Conservation (phyloP, 2,113 vertebrate species). For the Perognathus longimembris region DNA sequence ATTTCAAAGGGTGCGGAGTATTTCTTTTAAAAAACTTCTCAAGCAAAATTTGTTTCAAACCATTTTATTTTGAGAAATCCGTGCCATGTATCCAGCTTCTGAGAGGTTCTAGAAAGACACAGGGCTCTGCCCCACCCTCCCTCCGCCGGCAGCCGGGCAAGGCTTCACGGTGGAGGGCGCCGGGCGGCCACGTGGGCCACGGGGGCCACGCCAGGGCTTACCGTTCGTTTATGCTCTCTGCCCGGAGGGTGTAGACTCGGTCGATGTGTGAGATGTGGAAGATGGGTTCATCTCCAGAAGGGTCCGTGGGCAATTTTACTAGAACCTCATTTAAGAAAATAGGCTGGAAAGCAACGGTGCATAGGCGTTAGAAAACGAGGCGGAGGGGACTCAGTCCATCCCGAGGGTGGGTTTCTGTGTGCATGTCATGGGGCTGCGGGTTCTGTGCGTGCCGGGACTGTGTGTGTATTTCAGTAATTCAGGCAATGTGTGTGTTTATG, state of each 20-base stretch:
- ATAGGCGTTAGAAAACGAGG: background rate
- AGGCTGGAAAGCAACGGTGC: constrained; percentile 89
- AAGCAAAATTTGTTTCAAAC: constrained; percentile 22
- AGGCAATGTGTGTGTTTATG: no score
- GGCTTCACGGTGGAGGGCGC: accelerated
- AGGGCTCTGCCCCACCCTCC: accelerated
- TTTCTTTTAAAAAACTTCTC: background rate
- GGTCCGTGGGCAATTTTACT: constrained; percentile 98
- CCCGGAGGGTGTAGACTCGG: constrained; percentile 96
- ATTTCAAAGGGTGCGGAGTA: background rate
- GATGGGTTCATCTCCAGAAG: constrained; percentile 97
- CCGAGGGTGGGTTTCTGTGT: no score
- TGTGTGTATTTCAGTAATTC: background rate
- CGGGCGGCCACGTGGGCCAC: background rate
- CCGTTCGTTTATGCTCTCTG: constrained; percentile 98
- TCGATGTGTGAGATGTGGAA: constrained; percentile 99
- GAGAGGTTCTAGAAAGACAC: background rate
- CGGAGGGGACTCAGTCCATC: no score
- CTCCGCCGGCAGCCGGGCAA: background rate
- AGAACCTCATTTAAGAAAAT: constrained; percentile 99
- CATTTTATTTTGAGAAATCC: constrained; percentile 8
- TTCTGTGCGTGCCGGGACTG: background rate
- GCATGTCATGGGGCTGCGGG: no score
- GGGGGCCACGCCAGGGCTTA: constrained; percentile 69
- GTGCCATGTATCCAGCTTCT: background rate